Conservation (phyloP, 2,113 vertebrate genomes). For the Setophaga kirtlandii region DNA sequence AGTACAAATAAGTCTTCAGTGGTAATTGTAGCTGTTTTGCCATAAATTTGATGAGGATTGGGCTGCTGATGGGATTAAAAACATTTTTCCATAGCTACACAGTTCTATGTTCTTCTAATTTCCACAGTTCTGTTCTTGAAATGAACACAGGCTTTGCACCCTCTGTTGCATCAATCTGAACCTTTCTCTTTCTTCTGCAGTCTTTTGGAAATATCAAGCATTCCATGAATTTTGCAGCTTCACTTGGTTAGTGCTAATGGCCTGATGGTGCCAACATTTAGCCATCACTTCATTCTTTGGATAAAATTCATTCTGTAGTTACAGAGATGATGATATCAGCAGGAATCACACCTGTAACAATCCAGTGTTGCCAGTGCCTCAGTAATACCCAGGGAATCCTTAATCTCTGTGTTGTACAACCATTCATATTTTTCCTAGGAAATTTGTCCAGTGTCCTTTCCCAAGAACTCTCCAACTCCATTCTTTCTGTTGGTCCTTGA, state of each 20-base stretch:
- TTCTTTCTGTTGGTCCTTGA: background rate
- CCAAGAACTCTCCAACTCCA: background rate
- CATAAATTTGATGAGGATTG: background rate
- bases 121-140: background rate
- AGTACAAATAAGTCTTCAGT: background rate
- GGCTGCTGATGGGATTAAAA: background rate
- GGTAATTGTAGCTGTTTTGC: background rate
- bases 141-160: background rate
- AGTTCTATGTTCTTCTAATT: background rate
- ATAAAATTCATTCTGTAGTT: background rate
- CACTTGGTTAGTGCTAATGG: background rate
- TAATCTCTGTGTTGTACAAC: background rate
- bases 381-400: background rate
- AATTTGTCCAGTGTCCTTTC: background rate
- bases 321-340: background rate
- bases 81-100: background rate
- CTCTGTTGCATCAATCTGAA: background rate
- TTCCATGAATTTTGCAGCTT: background rate
- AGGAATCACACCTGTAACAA: background rate
- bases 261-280: background rate
- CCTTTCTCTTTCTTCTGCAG: background rate
- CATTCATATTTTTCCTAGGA: background rate
- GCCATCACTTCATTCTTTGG: background rate
- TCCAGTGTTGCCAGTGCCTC: background rate
- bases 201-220: background rate